These are phyloP conservation scores for Plectrocnemia conspersa DNA, from an alignment of 1,140 invertebrate genomes.

Conservation along the genomic window DNA sequence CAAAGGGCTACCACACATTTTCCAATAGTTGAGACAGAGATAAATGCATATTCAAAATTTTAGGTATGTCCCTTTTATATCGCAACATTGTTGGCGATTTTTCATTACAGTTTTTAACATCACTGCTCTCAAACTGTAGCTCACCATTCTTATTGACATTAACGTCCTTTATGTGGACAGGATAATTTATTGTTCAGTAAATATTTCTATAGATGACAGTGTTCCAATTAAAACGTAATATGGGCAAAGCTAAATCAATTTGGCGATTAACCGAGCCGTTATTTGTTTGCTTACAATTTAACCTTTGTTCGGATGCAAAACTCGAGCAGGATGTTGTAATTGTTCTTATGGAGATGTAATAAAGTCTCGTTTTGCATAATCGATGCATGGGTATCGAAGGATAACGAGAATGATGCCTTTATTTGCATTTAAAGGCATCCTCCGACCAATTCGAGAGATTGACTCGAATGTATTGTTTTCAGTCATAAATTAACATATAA, in stretches of 20 bases:
- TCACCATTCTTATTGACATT: slow-evolving; percentile 9
- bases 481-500: neutral
- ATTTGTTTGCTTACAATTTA: neutral
- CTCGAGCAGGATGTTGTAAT: slow-evolving; percentile 4
- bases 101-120: neutral
- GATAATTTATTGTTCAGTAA: neutral
- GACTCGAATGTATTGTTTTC: neutral
- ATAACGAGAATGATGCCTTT: neutral
- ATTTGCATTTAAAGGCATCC: neutral
- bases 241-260: neutral
- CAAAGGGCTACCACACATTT: no score
- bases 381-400: neutral
- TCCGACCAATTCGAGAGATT: neutral
- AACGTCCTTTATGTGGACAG: slow-evolving; percentile 1
- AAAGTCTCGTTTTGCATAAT: neutral
- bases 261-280: neutral
- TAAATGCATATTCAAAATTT: no score
- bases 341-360: neutral
- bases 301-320: neutral
- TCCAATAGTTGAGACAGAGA: no score
- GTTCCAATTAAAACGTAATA: neutral
- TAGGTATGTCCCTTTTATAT: no score
- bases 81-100: neutral
- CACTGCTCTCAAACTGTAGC: slow-evolving; percentile 7
- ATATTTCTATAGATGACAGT: neutral